Evolutionary conservation across 2,797 vertebrate genomes (phyloP).

Genomic region (Phaenicophaeus curvirostris): DNA sequence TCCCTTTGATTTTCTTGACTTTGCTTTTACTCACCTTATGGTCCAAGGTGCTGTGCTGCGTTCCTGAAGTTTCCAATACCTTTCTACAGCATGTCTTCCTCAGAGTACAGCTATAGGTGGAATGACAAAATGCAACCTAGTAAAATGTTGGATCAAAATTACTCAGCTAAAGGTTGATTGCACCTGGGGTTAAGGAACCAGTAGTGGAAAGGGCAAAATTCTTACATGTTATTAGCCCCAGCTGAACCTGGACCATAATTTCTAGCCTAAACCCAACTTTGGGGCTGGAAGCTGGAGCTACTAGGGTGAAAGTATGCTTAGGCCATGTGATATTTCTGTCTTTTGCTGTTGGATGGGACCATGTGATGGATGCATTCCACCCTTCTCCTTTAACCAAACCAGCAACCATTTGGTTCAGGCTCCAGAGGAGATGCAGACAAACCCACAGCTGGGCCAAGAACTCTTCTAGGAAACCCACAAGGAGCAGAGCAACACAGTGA

Average conservation of each 20-base stretch:
- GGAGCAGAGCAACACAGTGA: too few species aligned
- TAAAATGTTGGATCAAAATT: not conserved
- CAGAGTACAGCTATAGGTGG: not conserved
- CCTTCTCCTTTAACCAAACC: too few species aligned
- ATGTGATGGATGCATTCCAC: too few species aligned
- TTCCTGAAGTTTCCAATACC: not conserved
- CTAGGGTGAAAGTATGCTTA: not conserved
- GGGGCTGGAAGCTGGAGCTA: accelerated
- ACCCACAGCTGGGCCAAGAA: too few species aligned
- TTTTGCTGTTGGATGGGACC: not conserved
- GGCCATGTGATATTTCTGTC: not conserved
- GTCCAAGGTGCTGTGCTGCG: not conserved
- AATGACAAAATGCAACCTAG: not conserved
- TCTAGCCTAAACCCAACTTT: not conserved
- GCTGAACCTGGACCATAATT: not conserved
- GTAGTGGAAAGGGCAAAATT: not conserved
- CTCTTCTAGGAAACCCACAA: too few species aligned
- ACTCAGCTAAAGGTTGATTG: not conserved
- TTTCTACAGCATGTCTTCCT: not conserved
- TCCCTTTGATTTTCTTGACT: not conserved
- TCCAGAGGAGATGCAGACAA: too few species aligned
- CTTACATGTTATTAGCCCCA: not conserved
- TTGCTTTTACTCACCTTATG: not conserved
- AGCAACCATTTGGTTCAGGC: too few species aligned
- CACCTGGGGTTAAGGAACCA: not conserved